These are phyloP conservation scores for Trichomycterus rosablanca DNA, from an alignment of 2,113 vertebrate genomes.

Conservation along the genomic window DNA sequence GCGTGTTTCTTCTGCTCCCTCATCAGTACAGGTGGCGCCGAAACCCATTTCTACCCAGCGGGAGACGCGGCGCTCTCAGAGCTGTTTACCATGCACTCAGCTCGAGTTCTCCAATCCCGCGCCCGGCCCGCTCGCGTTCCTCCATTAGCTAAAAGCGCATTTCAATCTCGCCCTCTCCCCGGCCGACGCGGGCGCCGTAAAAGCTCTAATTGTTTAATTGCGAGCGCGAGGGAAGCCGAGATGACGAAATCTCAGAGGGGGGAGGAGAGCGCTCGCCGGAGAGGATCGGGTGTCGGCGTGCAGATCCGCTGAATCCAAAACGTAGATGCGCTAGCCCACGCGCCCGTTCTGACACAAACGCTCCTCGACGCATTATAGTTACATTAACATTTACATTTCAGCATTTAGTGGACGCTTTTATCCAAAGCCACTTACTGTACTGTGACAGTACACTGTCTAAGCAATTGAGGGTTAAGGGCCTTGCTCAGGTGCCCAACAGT, in stretches of 20 bases:
- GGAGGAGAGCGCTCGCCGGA: neutral
- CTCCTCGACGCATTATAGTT: too few relatives aligned
- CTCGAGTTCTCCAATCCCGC: constrained; percentile 9
- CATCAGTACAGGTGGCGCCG: too few relatives aligned
- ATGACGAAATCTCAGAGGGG: neutral
- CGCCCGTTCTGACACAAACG: too few relatives aligned
- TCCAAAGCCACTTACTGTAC: too few relatives aligned
- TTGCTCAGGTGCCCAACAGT: too few relatives aligned
- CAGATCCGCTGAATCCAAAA: too few relatives aligned
- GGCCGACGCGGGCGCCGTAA: constrained; percentile 2
- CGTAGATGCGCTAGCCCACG: too few relatives aligned
- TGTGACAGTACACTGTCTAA: too few relatives aligned
- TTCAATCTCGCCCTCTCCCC: constrained; percentile 16
- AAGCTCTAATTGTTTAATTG: constrained; percentile 38
- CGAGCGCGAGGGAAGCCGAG: constrained; percentile 5
- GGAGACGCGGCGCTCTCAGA: constrained; percentile 3
- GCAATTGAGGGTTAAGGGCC: too few relatives aligned
- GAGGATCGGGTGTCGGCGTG: neutral
- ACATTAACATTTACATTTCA: too few relatives aligned
- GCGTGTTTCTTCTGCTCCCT: too few relatives aligned
- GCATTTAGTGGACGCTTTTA: too few relatives aligned
- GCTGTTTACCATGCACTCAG: constrained; percentile 9
- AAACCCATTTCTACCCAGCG: constrained; percentile 8
- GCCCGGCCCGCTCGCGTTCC: neutral
- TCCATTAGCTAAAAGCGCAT: constrained; percentile 31